These are phyloP conservation scores for Sphaeramia orbicularis DNA, from an alignment of 2,797 vertebrate species.

Conservation along the genomic window DNA sequence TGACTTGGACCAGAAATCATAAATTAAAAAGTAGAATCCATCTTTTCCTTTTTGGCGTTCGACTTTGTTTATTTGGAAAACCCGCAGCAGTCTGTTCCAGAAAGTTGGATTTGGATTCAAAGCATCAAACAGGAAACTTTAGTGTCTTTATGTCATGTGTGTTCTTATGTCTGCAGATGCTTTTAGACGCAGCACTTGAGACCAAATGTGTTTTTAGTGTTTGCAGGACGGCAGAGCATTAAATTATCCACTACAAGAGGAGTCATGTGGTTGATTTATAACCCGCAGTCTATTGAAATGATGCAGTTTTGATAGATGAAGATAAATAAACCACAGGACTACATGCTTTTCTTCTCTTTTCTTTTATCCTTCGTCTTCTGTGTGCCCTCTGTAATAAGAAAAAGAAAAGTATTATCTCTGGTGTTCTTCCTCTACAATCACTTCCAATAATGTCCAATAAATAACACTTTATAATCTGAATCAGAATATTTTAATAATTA, in stretches of 20 bases:
- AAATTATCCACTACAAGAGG: slow-evolving; percentile 24
- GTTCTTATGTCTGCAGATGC: slow-evolving; percentile 8
- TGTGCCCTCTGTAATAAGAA: no score
- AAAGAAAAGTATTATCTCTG: no score
- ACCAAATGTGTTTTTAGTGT: slow-evolving; percentile 42
- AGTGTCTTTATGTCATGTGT: not conserved
- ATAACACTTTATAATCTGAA: no score
- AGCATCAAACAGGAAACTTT: not conserved
- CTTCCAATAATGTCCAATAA: no score
- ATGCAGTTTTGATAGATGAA: not conserved
- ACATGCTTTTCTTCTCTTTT: no score
- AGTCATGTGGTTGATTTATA: slow-evolving; percentile 38
- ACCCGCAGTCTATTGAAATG: not conserved
- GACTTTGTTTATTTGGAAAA: not conserved
- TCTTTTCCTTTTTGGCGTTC: no score
- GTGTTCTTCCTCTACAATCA: no score
- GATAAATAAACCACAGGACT: no score
- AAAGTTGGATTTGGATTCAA: not conserved
- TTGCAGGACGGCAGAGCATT: slow-evolving; percentile 33
- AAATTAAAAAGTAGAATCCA: not conserved
- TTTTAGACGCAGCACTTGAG: slow-evolving; percentile 19
- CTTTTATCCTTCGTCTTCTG: no score
- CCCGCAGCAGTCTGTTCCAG: not conserved
- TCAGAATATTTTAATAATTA: no score
- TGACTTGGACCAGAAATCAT: not conserved